These are phyloP conservation scores for Baccha elongata DNA, from an alignment of 2,888 invertebrate species.

Conservation along the genomic window DNA sequence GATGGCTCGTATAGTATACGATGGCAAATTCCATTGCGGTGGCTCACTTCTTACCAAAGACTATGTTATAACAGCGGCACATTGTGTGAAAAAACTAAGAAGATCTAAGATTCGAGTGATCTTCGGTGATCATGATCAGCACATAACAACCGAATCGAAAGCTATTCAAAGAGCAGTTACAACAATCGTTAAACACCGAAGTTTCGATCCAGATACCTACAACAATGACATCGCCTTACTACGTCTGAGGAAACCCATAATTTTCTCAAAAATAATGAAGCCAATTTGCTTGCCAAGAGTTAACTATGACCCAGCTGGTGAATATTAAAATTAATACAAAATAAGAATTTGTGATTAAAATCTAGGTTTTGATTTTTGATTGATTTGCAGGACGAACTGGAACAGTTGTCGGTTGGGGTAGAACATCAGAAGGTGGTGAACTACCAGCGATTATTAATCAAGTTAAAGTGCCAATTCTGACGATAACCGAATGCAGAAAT, in stretches of 20 bases:
- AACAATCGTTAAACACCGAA: conserved; percentile 89
- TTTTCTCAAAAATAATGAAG: conserved; percentile 85
- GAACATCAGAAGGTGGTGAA: conserved; percentile 91
- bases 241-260: conserved; percentile 89
- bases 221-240: conserved; percentile 93
- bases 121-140: conserved; percentile 93
- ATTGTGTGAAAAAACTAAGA: conserved; percentile 90
- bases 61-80: conserved; percentile 93
- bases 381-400: conserved; percentile 83
- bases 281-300: conserved; percentile 89
- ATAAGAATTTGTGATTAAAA: conserved; percentile 23
- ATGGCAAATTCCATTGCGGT: conserved; percentile 94
- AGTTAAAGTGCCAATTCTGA: conserved; percentile 92
- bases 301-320: conserved; percentile 84
- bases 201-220: conserved; percentile 92
- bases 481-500: conserved; percentile 89
- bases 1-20: conserved; percentile 93
- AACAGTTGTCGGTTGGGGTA: conserved; percentile 93
- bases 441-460: conserved; percentile 91
- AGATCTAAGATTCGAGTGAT: conserved; percentile 91
- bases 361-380: conserved; percentile 51
- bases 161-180: conserved; percentile 92
- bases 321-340: conserved; percentile 73
- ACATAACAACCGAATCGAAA: conserved; percentile 89
- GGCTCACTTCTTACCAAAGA: conserved; percentile 91